Conservation (phyloP, 2,113 vertebrate genomes). For the Nycticryphes semicollaris region DNA sequence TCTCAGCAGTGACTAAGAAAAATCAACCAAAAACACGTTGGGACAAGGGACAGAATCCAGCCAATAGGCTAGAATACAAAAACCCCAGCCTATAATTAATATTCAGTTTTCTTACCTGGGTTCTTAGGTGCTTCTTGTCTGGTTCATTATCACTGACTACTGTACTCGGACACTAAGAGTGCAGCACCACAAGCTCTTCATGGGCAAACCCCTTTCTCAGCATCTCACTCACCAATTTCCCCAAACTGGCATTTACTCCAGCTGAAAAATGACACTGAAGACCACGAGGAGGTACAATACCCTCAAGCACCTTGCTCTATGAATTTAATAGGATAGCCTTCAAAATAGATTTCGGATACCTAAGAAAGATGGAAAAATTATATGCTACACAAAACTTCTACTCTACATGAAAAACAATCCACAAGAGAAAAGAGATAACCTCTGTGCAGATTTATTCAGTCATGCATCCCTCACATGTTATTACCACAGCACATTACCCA, state of each 20-base stretch:
- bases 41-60: not conserved
- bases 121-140: not conserved
- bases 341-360: not conserved
- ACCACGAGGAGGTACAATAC: not conserved
- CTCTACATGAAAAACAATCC: constrained; percentile 53
- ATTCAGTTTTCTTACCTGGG: not conserved
- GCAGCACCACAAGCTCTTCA: not conserved
- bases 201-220: not conserved
- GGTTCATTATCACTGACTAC: not conserved
- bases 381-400: not conserved
- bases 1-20: not conserved
- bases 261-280: not conserved
- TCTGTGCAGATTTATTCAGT: constrained; percentile 54
- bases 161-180: not conserved
- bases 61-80: not conserved
- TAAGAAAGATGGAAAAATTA: constrained; percentile 1
- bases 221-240: not conserved
- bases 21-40: not conserved
- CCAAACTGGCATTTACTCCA: not conserved
- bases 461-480: constrained; percentile 27
- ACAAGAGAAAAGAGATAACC: not conserved
- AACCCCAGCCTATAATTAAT: not conserved
- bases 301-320: not conserved
- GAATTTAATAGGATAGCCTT: not conserved
- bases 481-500: constrained; percentile 65